These are phyloP conservation scores for Prolemur simus DNA, from an alignment of 2,113 vertebrate genomes.

Conservation along the genomic window DNA sequence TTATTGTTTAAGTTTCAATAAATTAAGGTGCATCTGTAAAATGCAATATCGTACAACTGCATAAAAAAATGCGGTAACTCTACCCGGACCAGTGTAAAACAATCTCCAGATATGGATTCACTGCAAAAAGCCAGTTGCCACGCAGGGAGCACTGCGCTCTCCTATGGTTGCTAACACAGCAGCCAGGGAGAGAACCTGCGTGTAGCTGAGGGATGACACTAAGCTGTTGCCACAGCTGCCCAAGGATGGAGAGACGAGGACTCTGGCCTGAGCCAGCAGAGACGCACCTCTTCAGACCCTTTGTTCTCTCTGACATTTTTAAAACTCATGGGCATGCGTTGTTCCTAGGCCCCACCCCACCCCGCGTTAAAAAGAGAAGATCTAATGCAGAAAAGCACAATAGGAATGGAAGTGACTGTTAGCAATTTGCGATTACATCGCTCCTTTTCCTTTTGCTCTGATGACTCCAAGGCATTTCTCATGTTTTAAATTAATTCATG, in stretches of 20 bases:
- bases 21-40: fast-evolving
- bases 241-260: background rate
- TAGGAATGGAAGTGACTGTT: background rate
- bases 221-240: fast-evolving
- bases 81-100: too few species aligned
- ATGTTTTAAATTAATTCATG: background rate
- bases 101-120: fast-evolving
- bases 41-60: fast-evolving
- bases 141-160: fast-evolving
- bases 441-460: background rate
- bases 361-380: background rate
- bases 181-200: background rate
- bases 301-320: background rate
- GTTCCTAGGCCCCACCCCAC: background rate
- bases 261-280: background rate
- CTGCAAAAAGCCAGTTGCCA: too few species aligned
- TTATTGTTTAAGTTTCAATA: background rate
- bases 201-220: background rate
- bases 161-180: fast-evolving
- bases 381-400: background rate
- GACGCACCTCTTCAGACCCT: fast-evolving
- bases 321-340: background rate
- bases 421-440: fast-evolving
- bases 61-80: background rate
- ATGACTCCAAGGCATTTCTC: background rate